Percentiles rank a stretch among this genome's conserved stretches.
These are phyloP conservation scores for Brotogeris chrysoptera DNA, from an alignment of 2,797 vertebrate species.

Conservation along the genomic window DNA sequence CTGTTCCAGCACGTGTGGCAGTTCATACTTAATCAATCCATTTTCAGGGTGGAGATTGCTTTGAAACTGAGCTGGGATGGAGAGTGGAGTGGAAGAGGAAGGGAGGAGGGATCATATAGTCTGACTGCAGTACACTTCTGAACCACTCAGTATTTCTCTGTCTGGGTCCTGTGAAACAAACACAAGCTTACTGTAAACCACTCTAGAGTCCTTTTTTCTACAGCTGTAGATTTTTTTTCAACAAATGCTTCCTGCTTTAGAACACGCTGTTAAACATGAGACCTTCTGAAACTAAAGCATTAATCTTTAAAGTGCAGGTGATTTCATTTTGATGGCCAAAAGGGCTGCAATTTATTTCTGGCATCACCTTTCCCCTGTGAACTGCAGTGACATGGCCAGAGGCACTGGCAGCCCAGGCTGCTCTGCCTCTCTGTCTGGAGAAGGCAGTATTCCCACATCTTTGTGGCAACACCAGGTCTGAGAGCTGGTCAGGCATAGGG, in stretches of 20 bases:
- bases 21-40: background rate
- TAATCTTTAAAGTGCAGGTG: background rate
- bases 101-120: background rate
- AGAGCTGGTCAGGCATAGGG: background rate
- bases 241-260: background rate
- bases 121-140: background rate
- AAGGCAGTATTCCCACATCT: fast-evolving
- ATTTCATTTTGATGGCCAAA: background rate
- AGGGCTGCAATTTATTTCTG: background rate
- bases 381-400: background rate
- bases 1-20: background rate
- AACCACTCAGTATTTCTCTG: background rate
- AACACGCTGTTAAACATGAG: background rate
- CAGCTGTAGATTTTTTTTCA: background rate
- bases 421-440: background rate
- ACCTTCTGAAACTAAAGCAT: background rate
- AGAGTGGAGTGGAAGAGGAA: background rate
- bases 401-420: background rate
- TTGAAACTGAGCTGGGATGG: background rate
- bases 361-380: background rate
- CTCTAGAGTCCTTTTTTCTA: background rate
- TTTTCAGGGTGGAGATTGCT: background rate
- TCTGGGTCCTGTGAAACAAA: background rate
- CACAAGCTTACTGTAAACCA: background rate
- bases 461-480: background rate